Conservation (phyloP, 2,888 invertebrate species). For the Eupithecia vulgata region DNA sequence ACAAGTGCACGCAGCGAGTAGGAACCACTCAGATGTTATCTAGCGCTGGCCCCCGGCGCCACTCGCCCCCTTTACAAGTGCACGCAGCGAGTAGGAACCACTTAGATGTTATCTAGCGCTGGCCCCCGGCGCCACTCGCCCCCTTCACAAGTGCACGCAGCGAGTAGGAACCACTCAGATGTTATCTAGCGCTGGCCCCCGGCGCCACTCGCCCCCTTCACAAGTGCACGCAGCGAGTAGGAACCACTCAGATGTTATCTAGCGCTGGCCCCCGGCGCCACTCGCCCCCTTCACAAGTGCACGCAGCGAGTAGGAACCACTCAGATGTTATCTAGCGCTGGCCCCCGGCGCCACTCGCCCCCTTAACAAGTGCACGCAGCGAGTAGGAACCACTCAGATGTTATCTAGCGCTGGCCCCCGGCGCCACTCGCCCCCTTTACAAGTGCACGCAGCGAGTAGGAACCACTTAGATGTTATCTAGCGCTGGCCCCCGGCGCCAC, state of each 20-base stretch:
- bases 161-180: too few species aligned
- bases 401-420: slow-evolving; percentile 1
- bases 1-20: too few species aligned
- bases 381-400: too few species aligned
- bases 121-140: slow-evolving; percentile 20
- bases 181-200: background rate
- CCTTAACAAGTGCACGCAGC: too few species aligned
- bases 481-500: slow-evolving; percentile 17
- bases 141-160: too few species aligned
- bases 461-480: slow-evolving; percentile 8
- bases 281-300: slow-evolving; percentile 21
- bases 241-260: slow-evolving; percentile 6
- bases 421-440: slow-evolving; percentile 26
- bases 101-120: slow-evolving; percentile 3
- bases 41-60: slow-evolving; percentile 16
- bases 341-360: slow-evolving; percentile 22
- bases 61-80: slow-evolving; percentile 21
- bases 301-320: too few species aligned
- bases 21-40: slow-evolving; percentile 6
- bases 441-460: too few species aligned
- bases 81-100: too few species aligned
- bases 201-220: slow-evolving; percentile 27
- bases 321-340: slow-evolving; percentile 1
- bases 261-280: slow-evolving; percentile 17
- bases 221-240: too few species aligned